phyloP scores from a whole-genome alignment of 1,140 invertebrate genomes.

The Chironomus striatipennis region DNA sequence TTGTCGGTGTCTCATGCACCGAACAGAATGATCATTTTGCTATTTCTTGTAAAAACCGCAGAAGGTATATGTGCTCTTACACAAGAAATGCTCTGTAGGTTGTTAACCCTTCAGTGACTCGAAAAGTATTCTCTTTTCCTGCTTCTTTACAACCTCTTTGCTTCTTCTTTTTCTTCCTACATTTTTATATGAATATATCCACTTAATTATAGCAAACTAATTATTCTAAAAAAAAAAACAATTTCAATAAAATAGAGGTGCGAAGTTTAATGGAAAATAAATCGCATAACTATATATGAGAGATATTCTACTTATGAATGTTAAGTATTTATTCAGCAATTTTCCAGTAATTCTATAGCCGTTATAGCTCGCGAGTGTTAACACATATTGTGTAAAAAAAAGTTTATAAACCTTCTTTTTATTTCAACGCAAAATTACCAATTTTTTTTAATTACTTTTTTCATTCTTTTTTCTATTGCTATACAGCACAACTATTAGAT shows the following conservation, averaged over 20 bases:
- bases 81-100: not conserved
- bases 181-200: not conserved
- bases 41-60: no score
- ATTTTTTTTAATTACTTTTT: constrained; percentile 5
- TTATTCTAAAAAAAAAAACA: not conserved
- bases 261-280: constrained; percentile 14
- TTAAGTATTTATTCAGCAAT: not conserved
- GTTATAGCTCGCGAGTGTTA: not conserved
- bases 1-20: no score
- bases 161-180: not conserved
- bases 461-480: not conserved
- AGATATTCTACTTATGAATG: not conserved
- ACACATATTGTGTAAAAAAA: not conserved
- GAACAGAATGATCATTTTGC: no score
- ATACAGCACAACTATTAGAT: not conserved
- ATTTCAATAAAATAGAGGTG: constrained; percentile 21
- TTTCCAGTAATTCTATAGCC: not conserved
- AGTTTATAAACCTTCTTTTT: not conserved
- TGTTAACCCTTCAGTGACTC: not conserved
- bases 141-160: not conserved
- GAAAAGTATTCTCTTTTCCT: not conserved
- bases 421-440: not conserved
- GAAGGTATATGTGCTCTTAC: no score
- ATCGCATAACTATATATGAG: not conserved
- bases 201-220: not conserved